phyloP scores from a whole-genome alignment of 2,797 vertebrate species.

The Rachycentron canadum region DNA sequence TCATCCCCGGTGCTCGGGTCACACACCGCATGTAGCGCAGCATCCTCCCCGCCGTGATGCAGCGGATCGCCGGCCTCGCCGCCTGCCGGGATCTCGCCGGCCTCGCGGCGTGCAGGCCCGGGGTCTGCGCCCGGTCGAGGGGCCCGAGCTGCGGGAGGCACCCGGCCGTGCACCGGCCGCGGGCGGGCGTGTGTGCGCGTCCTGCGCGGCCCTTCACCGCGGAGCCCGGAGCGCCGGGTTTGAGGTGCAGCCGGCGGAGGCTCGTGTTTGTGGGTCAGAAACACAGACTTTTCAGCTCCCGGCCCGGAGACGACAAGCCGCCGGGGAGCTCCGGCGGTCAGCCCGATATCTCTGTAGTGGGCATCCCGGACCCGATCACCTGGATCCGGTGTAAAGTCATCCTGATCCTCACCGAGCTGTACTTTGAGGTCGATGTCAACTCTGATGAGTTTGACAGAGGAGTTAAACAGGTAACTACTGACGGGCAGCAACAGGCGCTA shows the following conservation, averaged over 20 bases:
- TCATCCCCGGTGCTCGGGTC: neutral
- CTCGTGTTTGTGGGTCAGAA: conserved; percentile 37
- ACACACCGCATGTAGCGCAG: neutral
- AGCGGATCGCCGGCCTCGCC: conserved; percentile 60
- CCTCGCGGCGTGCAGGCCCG: conserved; percentile 31
- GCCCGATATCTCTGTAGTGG: conserved; percentile 66
- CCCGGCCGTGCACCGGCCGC: conserved; percentile 2
- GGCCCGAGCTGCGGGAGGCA: conserved; percentile 4
- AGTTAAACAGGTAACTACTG: conserved; percentile 74
- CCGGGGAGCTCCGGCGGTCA: conserved; percentile 13
- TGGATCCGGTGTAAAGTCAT: conserved; percentile 73
- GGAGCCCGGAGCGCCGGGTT: neutral
- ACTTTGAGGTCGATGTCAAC: conserved; percentile 63
- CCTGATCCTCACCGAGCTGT: conserved; percentile 54
- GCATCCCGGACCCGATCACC: conserved; percentile 69
- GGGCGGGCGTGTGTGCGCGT: neutral
- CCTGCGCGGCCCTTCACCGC: neutral
- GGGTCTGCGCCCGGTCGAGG: conserved; percentile 36
- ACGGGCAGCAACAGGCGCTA: neutral
- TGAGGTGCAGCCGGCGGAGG: conserved; percentile 29
- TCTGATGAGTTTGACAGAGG: conserved; percentile 74
- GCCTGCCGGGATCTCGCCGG: conserved; percentile 50
- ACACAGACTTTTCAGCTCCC: conserved; percentile 61
- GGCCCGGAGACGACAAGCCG: conserved; percentile 19
- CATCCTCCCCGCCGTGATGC: conserved; percentile 51